Evolutionary conservation across 2,888 invertebrate species (phyloP).

Genomic region (Parasteatoda lunata): DNA sequence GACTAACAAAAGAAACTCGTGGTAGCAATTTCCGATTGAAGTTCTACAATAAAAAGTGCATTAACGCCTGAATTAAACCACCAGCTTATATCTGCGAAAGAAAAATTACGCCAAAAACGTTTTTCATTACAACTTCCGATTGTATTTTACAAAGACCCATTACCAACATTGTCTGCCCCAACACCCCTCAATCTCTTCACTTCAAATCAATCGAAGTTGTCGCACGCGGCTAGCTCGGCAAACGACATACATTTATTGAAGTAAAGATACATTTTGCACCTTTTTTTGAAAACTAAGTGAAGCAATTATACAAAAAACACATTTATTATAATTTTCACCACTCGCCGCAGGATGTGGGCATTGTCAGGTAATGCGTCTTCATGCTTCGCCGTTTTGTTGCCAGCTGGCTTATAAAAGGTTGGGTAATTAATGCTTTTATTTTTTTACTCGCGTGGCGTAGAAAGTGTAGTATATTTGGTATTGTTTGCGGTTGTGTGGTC

Average conservation of each 20-base stretch:
- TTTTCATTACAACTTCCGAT: slow-evolving; percentile 61
- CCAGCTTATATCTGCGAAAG: slow-evolving; percentile 21
- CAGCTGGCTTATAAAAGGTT: slow-evolving; percentile 19
- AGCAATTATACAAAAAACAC: slow-evolving; percentile 46
- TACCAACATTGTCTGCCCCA: slow-evolving; percentile 28
- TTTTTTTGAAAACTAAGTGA: slow-evolving; percentile 30
- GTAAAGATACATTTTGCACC: not conserved
- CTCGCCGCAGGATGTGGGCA: slow-evolving; percentile 25
- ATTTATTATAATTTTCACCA: slow-evolving; percentile 30
- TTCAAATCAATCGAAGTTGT: not conserved
- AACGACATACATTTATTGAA: not conserved
- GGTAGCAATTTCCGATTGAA: not conserved
- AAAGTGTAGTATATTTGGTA: not conserved
- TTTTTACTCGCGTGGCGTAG: slow-evolving; percentile 18
- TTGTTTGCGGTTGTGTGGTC: slow-evolving; percentile 53
- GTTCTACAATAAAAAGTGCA: not conserved
- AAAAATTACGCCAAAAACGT: slow-evolving; percentile 25
- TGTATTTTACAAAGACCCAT: slow-evolving; percentile 15
- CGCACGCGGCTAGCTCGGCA: slow-evolving; percentile 13
- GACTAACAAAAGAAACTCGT: not conserved
- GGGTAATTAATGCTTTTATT: slow-evolving; percentile 44
- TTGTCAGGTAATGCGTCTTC: slow-evolving; percentile 36
- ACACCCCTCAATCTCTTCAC: not conserved
- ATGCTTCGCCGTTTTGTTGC: slow-evolving; percentile 35
- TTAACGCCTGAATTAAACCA: slow-evolving; percentile 38